Evolutionary conservation across 2,113 vertebrate species (phyloP).

Genomic region (Alectura lathami): DNA sequence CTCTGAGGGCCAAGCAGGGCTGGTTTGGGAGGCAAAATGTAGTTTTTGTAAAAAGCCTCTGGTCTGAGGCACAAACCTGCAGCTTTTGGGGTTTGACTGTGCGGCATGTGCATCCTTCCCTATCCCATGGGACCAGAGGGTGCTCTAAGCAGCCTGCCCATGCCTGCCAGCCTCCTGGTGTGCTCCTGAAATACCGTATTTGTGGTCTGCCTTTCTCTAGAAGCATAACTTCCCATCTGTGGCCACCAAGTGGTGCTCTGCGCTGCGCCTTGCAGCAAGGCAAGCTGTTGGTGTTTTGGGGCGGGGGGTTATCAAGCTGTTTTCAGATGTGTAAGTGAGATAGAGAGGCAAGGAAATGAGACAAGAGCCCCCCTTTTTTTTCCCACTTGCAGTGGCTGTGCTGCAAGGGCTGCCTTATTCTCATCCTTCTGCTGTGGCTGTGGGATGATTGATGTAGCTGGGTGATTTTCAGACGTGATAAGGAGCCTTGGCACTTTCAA

Average conservation of each 20-base stretch:
- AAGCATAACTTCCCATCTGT: neutral
- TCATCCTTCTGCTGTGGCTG: neutral
- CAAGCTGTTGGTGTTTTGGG: neutral
- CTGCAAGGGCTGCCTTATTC: neutral
- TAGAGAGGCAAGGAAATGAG: neutral
- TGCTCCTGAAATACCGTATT: neutral
- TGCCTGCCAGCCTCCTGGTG: neutral
- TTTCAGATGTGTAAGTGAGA: neutral
- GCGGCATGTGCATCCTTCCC: neutral
- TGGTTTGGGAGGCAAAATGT: rapidly evolving
- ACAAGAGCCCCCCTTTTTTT: neutral
- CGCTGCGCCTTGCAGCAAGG: neutral
- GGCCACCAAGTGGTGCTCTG: slow-evolving; percentile 63
- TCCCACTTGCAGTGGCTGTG: rapidly evolving
- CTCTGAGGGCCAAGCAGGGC: neutral
- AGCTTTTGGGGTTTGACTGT: neutral
- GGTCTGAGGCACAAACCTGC: neutral
- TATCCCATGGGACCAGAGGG: rapidly evolving
- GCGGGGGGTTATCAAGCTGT: neutral
- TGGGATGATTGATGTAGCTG: neutral
- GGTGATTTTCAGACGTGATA: neutral
- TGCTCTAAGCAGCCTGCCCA: neutral
- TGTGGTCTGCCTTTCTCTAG: too few relatives aligned
- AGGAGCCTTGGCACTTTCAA: slow-evolving; percentile 9
- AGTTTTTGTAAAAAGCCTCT: neutral